Conservation (phyloP, 2,888 invertebrate species). For the Microplitis manilae region DNA sequence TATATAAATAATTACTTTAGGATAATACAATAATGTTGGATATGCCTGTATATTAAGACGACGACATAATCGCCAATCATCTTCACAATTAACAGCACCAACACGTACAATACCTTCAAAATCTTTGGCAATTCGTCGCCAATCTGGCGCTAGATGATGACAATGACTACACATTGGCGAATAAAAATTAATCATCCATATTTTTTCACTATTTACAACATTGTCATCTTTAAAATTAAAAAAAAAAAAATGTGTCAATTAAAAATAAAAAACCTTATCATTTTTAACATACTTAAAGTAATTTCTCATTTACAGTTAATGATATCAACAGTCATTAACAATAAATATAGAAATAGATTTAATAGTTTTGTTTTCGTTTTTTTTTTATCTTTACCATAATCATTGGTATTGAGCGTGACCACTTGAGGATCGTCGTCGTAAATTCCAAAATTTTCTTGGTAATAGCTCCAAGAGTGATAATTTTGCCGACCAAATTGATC, state of each 20-base stretch:
- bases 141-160: constrained; percentile 85
- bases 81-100: constrained; percentile 91
- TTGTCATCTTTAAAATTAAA: constrained; percentile 68
- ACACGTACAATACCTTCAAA: constrained; percentile 84
- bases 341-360: not conserved
- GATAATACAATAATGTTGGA: constrained; percentile 83
- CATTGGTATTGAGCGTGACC: constrained; percentile 81
- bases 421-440: constrained; percentile 90
- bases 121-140: constrained; percentile 84
- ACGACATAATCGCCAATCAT: constrained; percentile 85
- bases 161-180: constrained; percentile 90
- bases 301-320: not conserved
- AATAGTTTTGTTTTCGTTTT: not conserved
- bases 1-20: constrained; percentile 67
- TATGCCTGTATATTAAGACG: constrained; percentile 83
- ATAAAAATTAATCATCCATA: constrained; percentile 92
- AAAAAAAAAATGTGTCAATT: constrained; percentile 4
- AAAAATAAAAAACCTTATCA: constrained; percentile 25
- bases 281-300: constrained; percentile 7
- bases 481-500: constrained; percentile 75
- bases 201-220: constrained; percentile 75
- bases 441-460: constrained; percentile 85
- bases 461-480: constrained; percentile 87
- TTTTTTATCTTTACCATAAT: constrained; percentile 78
- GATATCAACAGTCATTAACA: no score